phyloP scores from a whole-genome alignment of 2,888 invertebrate genomes.

The Scaptodrosophila latifasciaeformis region DNA sequence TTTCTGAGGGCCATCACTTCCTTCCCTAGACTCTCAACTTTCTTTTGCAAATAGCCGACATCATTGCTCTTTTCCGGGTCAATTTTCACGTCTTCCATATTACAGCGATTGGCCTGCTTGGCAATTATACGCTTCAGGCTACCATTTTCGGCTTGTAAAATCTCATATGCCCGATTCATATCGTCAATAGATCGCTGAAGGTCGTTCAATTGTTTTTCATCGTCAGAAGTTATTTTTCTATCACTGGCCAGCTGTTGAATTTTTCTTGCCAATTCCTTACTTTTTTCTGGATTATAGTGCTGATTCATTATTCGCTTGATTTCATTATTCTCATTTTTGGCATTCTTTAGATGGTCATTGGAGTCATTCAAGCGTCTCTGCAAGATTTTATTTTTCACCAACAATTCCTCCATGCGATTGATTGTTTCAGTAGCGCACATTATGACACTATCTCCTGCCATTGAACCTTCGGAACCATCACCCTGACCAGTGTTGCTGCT shows the following conservation, averaged over 20 bases:
- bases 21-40: conserved; percentile 40
- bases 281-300: conserved; percentile 29
- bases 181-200: conserved; percentile 9
- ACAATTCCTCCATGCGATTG: conserved; percentile 33
- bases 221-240: conserved; percentile 43
- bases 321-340: conserved; percentile 37
- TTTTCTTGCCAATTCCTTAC: conserved; percentile 38
- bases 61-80: conserved; percentile 42
- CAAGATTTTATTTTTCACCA: conserved; percentile 34
- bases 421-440: conserved; percentile 33
- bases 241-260: conserved; percentile 33
- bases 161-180: conserved; percentile 10
- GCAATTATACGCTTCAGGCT: conserved; percentile 43
- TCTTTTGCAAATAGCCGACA: conserved; percentile 40
- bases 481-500: not conserved
- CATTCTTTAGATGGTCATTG: conserved; percentile 39
- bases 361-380: conserved; percentile 41
- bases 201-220: conserved; percentile 47
- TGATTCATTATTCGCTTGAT: conserved; percentile 36
- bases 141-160: conserved; percentile 46
- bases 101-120: conserved; percentile 35
- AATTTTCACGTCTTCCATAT: conserved; percentile 19
- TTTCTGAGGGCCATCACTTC: conserved; percentile 36
- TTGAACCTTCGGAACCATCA: not conserved
- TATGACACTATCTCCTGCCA: conserved; percentile 38